Evolutionary conservation across 2,113 vertebrate species (phyloP).

Genomic region (Microcebus tavaratra): DNA sequence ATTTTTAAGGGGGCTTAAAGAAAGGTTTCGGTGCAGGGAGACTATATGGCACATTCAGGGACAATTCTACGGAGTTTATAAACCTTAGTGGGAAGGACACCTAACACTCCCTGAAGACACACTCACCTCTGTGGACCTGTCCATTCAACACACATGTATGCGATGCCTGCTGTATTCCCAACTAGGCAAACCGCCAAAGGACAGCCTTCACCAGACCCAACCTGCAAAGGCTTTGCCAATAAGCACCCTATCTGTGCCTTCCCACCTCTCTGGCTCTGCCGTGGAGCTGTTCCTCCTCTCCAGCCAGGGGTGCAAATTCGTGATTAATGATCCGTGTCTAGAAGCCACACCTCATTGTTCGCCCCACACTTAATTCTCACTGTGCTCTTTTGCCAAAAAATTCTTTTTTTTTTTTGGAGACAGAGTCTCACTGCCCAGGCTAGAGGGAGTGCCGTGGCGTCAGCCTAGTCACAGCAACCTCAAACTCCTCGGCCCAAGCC

Average conservation of each 20-base stretch:
- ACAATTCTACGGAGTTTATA: background rate
- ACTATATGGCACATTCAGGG: background rate
- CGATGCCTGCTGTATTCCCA: background rate
- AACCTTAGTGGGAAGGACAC: background rate
- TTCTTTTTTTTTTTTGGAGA: too few species aligned
- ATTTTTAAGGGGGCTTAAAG: background rate
- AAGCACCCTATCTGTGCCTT: background rate
- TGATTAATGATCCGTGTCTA: background rate
- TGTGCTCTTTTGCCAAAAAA: background rate
- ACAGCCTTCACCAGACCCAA: background rate
- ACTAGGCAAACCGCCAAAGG: background rate
- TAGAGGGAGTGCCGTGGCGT: too few species aligned
- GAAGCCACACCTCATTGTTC: background rate
- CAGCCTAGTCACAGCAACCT: too few species aligned
- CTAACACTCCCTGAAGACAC: background rate
- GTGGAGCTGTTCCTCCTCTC: background rate
- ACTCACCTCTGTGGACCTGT: background rate
- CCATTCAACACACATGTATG: background rate
- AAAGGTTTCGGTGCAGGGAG: background rate
- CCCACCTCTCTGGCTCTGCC: background rate
- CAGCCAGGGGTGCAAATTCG: background rate
- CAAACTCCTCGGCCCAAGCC: too few species aligned
- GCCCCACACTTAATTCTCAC: background rate
- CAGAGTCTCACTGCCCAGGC: too few species aligned
- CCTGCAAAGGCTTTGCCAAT: background rate